Base-by-base conservation (phyloP, 2,797 vertebrate genomes). In the Phataginus tricuspis region DNA sequence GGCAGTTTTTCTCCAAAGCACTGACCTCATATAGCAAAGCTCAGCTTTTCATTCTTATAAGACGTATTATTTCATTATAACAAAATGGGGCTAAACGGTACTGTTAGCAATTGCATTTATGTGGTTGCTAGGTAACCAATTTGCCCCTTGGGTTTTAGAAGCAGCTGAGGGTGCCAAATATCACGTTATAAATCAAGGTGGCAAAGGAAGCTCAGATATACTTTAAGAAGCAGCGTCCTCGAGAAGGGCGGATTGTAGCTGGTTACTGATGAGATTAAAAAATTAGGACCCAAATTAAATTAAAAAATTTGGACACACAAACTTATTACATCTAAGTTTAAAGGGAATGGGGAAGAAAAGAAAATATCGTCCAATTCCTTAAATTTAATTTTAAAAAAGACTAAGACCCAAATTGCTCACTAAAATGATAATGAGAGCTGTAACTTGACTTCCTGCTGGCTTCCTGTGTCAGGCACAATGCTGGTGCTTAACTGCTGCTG, bases 81-180 rank as follows among this genome's bases (percentile, higher is more conserved):
- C 91, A 94, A 96, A 96, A 96, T 91, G 89, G 91, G 83, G 78
- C 96, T 86, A 93, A 96, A 66, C 69, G 25, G 64, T 13, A 64
- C 69, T 3, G 13, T 78, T 61, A 85, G 96, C 86, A 77, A 49
- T 53, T 87, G 64, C 5, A 11, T 91, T 92, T 94, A 72, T 37
- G n/a, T 34, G 55, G 97, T 98, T 97, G 95, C 97, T 95, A 97
- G 91, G 96, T 53, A 97, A 97, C 97, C 91, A 86, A 21, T 87
- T 80, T 94, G 71, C 86, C 95, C 86, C 86, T 80, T 78, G 94
- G 91, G 89, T 80, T 95, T 71, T 45, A n/a, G 91, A 93, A 61
- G 82, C 74, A 59, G 95, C 91, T 66, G 66, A 96, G 69, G 94
- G 91, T 94, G 86, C 86, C 94, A 90, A 97, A 91, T 84, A 90